Conservation (phyloP, 2,797 vertebrate genomes). For the Macrochelys suwanniensis region DNA sequence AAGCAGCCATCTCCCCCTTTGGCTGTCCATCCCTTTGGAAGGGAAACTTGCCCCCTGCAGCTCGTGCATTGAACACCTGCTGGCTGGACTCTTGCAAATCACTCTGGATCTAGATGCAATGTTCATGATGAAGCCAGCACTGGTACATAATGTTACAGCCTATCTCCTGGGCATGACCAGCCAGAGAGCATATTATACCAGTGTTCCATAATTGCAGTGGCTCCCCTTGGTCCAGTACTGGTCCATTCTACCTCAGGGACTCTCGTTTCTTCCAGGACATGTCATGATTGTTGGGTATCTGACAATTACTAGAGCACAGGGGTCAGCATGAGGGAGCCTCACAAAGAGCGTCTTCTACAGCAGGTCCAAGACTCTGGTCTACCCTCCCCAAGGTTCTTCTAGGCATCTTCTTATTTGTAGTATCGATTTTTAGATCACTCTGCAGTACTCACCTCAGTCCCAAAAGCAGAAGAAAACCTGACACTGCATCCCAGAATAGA, state of each 20-base stretch:
- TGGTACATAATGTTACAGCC: too few relatives aligned
- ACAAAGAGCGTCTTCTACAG: background rate
- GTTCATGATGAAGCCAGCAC: background rate
- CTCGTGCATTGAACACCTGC: background rate
- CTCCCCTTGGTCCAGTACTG: background rate
- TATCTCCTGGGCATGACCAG: background rate
- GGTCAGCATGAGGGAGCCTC: background rate
- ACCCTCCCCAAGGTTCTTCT: background rate
- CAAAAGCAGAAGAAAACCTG: background rate
- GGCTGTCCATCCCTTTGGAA: background rate
- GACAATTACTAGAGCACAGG: background rate
- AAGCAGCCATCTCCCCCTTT: background rate
- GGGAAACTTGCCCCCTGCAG: background rate
- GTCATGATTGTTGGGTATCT: background rate
- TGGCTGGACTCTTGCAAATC: background rate
- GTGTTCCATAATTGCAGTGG: background rate
- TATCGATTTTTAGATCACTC: background rate
- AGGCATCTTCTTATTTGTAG: background rate
- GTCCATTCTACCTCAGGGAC: background rate
- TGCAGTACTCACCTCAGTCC: background rate
- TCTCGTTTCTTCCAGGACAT: background rate
- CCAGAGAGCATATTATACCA: background rate
- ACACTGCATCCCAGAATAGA: background rate
- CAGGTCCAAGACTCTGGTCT: background rate
- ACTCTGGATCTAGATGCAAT: background rate